A percentile compares a stretch with the other conserved stretches of the same genome.
Evolutionary conservation across 2,113 vertebrate genomes (phyloP).

Genomic region (Gymnarchus niloticus): DNA sequence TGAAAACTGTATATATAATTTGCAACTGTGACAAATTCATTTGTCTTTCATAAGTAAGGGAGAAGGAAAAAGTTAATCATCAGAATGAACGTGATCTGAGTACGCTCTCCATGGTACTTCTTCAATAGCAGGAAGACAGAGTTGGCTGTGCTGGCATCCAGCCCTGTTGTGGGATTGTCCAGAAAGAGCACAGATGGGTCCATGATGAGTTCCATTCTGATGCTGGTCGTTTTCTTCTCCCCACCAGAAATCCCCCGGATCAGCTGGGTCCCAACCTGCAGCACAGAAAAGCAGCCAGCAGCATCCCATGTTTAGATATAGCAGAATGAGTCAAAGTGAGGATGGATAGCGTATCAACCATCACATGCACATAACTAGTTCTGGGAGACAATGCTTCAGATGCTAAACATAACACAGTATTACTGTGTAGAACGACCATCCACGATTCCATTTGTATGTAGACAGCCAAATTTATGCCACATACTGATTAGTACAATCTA

Average conservation of each 20-base stretch:
- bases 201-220: conserved; percentile 90
- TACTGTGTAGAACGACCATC: no score
- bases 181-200: conserved; percentile 85
- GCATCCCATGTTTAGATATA: background rate
- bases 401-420: no score
- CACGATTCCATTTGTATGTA: no score
- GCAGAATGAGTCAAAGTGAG: background rate
- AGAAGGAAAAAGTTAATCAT: no score
- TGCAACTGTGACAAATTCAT: background rate
- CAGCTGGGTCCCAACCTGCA: conserved; percentile 84
- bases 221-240: conserved; percentile 87
- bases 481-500: no score
- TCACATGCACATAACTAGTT: no score
- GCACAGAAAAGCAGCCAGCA: conserved; percentile 16
- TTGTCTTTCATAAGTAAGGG: background rate
- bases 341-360: no score
- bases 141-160: conserved; percentile 89
- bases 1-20: background rate
- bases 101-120: conserved; percentile 68
- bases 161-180: conserved; percentile 88
- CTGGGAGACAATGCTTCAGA: no score
- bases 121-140: conserved; percentile 83
- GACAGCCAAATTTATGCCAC: no score
- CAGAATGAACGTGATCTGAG: no score
- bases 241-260: conserved; percentile 85